Evolutionary conservation across 2,113 vertebrate genomes (phyloP).

Genomic region (Menura novaehollandiae): DNA sequence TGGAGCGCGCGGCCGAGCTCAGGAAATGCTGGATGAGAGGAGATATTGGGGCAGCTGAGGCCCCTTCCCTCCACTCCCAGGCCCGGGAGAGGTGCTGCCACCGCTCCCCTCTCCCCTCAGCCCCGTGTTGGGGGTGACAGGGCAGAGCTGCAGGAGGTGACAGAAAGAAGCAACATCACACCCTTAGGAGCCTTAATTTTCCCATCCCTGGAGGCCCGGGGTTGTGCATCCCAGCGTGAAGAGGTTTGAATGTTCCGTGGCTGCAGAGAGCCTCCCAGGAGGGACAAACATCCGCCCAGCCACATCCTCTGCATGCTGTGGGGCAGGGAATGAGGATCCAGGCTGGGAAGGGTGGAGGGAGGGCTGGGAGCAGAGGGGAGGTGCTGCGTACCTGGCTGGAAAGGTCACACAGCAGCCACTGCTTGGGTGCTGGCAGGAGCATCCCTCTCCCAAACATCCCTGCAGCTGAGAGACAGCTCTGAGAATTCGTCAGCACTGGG

Average conservation of each 20-base stretch:
- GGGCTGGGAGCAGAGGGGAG: not conserved
- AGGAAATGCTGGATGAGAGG: not conserved
- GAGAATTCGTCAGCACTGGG: not conserved
- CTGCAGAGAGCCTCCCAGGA: not conserved
- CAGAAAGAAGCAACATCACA: not conserved
- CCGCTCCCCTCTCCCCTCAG: not conserved
- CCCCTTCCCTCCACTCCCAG: not conserved
- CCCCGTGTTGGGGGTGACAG: not conserved
- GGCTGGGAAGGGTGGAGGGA: not conserved
- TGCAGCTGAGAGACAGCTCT: not conserved
- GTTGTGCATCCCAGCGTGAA: rapidly evolving
- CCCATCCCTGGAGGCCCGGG: not conserved
- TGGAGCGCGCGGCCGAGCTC: not conserved
- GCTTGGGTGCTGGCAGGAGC: not conserved
- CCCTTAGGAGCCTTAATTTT: not conserved
- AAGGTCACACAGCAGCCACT: not conserved
- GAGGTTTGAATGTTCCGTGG: not conserved
- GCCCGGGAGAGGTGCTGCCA: rapidly evolving
- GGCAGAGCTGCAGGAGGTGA: not conserved
- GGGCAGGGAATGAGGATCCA: not conserved
- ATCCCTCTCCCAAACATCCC: not conserved
- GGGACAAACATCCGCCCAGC: not conserved
- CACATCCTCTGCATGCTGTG: rapidly evolving
- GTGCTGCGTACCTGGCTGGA: not conserved
- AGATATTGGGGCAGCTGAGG: not conserved